Evolutionary conservation across 1,140 invertebrate species (phyloP).

Genomic region (Leguminivora glycinivorella): DNA sequence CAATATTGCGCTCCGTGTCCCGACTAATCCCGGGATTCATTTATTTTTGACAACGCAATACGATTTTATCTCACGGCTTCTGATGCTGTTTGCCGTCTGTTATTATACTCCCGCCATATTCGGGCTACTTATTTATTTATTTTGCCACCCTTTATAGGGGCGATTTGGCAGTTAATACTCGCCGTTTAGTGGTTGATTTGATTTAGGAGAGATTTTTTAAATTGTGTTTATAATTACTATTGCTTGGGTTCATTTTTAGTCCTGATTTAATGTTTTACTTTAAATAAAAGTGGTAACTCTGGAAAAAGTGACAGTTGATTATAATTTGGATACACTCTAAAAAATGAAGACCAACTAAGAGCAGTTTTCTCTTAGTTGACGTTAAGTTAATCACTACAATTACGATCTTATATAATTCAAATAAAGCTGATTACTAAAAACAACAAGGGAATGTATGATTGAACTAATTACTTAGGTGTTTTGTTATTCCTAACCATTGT

Average conservation of each 20-base stretch:
- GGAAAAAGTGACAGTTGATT: too few species aligned
- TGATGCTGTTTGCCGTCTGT: constrained; percentile 78
- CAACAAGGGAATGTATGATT: too few species aligned
- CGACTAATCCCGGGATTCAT: constrained; percentile 77
- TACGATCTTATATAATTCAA: too few species aligned
- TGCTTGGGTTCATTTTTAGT: not conserved
- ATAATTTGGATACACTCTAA: too few species aligned
- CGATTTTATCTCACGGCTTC: constrained; percentile 78
- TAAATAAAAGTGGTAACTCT: not conserved
- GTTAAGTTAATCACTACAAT: too few species aligned
- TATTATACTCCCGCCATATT: constrained; percentile 74
- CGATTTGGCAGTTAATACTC: constrained; percentile 73
- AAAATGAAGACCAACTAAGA: too few species aligned
- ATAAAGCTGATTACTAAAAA: too few species aligned
- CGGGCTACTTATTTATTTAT: constrained; percentile 75
- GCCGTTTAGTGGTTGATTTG: constrained; percentile 65
- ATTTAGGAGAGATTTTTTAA: constrained; percentile 45
- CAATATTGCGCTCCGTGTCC: constrained; percentile 74
- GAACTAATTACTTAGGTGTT: too few species aligned
- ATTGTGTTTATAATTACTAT: constrained; percentile 38
- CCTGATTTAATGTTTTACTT: constrained; percentile 36
- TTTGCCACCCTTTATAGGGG: constrained; percentile 65
- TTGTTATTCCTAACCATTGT: too few species aligned
- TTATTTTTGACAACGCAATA: constrained; percentile 79
- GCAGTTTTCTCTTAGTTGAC: too few species aligned